Conservation (phyloP, 1,140 invertebrate genomes). For the Drosophila ogumai region DNA sequence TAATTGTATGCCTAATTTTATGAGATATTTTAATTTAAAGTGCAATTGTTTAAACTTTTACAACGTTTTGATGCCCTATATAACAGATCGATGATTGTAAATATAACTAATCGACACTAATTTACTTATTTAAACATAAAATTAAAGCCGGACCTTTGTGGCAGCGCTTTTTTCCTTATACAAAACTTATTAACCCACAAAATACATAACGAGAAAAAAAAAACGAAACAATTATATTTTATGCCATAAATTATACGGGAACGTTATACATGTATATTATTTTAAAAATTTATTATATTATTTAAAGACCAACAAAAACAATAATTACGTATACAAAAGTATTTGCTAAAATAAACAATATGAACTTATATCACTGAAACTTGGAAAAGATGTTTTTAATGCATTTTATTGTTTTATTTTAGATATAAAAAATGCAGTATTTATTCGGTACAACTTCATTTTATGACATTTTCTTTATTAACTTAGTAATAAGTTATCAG, state of each 20-base stretch:
- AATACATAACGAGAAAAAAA: constrained; percentile 27
- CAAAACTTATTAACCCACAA: constrained; percentile 47
- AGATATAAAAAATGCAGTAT: no score
- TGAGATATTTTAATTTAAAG: constrained; percentile 69
- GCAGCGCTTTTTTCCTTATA: constrained; percentile 68
- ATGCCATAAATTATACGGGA: constrained; percentile 81
- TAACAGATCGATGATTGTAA: constrained; percentile 61
- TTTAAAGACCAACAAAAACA: constrained; percentile 69
- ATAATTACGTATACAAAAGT: constrained; percentile 62
- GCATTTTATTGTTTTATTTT: no score
- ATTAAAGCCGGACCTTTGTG: constrained; percentile 13
- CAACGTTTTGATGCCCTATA: constrained; percentile 49
- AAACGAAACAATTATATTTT: constrained; percentile 55
- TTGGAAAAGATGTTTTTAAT: not conserved
- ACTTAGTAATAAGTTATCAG: not conserved
- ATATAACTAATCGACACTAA: constrained; percentile 75
- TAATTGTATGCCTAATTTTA: constrained; percentile 53
- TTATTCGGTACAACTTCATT: not conserved
- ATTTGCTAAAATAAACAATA: constrained; percentile 71
- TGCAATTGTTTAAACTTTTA: constrained; percentile 68
- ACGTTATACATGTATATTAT: constrained; percentile 68
- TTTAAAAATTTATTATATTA: constrained; percentile 71
- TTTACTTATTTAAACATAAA: constrained; percentile 68
- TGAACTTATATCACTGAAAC: constrained; percentile 23
- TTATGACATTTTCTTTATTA: not conserved